These are phyloP conservation scores for Seriola aureovittata DNA, from an alignment of 2,113 vertebrate species.

Conservation along the genomic window DNA sequence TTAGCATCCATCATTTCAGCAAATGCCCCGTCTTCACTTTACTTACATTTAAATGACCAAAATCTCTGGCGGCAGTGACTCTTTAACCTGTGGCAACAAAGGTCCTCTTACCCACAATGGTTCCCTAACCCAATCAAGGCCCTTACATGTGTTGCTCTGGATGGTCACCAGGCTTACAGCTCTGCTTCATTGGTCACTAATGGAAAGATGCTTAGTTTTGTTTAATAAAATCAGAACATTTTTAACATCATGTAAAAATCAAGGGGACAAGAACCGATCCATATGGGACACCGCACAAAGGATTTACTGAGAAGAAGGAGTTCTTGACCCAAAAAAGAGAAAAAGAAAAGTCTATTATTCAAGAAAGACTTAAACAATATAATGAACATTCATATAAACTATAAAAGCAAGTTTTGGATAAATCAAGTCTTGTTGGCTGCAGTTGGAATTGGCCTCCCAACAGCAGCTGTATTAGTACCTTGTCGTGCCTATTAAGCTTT, in stretches of 20 bases:
- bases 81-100: too few relatives aligned
- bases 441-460: background rate
- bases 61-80: too few relatives aligned
- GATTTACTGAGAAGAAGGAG: background rate
- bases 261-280: background rate
- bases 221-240: background rate
- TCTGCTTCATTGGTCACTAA: background rate
- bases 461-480: background rate
- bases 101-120: too few relatives aligned
- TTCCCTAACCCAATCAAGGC: too few relatives aligned
- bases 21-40: too few relatives aligned
- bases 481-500: background rate
- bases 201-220: background rate
- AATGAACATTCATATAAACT: background rate
- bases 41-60: too few relatives aligned
- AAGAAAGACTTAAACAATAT: background rate
- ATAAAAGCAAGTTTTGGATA: too few relatives aligned
- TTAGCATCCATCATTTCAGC: too few relatives aligned
- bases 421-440: background rate
- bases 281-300: background rate
- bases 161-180: background rate
- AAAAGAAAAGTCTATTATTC: background rate
- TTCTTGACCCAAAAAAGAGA: too few relatives aligned
- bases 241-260: background rate
- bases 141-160: too few relatives aligned